These are phyloP conservation scores for Sesamia nonagrioides DNA, from an alignment of 1,140 invertebrate genomes.

Conservation along the genomic window DNA sequence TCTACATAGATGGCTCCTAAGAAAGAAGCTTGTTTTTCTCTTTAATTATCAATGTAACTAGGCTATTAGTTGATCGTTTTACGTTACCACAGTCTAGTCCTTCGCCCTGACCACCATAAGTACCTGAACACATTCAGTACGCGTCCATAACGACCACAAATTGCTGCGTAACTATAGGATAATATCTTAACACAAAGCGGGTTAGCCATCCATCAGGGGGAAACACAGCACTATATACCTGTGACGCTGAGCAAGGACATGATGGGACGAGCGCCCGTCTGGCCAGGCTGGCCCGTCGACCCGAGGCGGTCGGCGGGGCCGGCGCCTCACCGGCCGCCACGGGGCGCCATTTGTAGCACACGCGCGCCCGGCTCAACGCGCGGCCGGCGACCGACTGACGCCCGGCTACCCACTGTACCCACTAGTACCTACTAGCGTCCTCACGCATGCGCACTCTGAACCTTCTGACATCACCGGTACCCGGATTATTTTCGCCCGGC, in stretches of 20 bases:
- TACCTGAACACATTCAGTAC: constrained; percentile 58
- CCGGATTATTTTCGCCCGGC: constrained; percentile 86
- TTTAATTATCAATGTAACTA: constrained; percentile 36
- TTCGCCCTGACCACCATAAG: constrained; percentile 44
- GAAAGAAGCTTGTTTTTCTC: constrained; percentile 38
- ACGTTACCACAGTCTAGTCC: constrained; percentile 14
- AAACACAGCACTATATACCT: constrained; percentile 72
- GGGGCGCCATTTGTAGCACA: constrained; percentile 81
- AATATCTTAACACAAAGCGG: constrained; percentile 62
- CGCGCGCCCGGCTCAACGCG: constrained; percentile 80
- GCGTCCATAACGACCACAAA: constrained; percentile 69
- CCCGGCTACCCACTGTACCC: constrained; percentile 62
- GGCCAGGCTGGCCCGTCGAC: constrained; percentile 81
- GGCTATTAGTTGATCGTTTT: not conserved
- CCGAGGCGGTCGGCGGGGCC: constrained; percentile 84
- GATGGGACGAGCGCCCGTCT: constrained; percentile 76
- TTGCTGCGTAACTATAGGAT: constrained; percentile 61
- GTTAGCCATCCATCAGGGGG: constrained; percentile 42
- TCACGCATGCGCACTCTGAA: constrained; percentile 70
- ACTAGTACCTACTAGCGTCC: constrained; percentile 48
- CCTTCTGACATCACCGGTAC: constrained; percentile 83
- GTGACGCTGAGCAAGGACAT: constrained; percentile 88
- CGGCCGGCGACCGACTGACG: constrained; percentile 85
- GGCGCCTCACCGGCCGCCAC: constrained; percentile 84
- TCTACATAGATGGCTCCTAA: not conserved